Evolutionary conservation across 2,113 vertebrate genomes (phyloP).

Genomic region (Sprattus sprattus): DNA sequence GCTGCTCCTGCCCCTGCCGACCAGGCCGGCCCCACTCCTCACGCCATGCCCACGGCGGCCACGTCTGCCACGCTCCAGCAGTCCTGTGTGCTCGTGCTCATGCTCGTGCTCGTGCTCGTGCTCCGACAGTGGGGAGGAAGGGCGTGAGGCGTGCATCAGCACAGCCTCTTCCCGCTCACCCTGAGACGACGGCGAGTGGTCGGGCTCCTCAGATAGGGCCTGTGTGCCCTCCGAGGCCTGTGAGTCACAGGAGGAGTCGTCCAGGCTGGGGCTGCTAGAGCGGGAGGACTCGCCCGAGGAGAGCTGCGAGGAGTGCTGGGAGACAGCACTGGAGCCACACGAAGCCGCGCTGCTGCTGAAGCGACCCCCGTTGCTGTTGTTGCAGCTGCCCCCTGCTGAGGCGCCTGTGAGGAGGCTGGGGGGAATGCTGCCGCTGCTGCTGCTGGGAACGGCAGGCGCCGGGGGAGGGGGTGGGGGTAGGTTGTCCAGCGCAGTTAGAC

Average conservation of each 20-base stretch:
- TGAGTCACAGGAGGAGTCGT: conserved; percentile 92
- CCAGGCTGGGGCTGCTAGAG: conserved; percentile 92
- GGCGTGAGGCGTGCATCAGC: conserved; percentile 72
- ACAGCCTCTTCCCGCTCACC: conserved; percentile 65
- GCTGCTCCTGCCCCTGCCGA: conserved; percentile 70
- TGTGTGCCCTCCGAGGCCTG: conserved; percentile 93
- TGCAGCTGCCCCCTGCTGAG: conserved; percentile 46
- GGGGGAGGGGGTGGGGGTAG: conserved; percentile 66
- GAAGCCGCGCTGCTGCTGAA: conserved; percentile 87
- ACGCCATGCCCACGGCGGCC: conserved; percentile 76
- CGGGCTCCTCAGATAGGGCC: conserved; percentile 80
- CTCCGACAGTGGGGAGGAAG: conserved; percentile 80
- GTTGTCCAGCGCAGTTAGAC: conserved; percentile 42
- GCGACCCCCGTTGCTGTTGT: conserved; percentile 78
- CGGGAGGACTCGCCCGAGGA: conserved; percentile 96
- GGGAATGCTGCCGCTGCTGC: conserved; percentile 41
- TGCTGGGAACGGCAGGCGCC: conserved; percentile 43
- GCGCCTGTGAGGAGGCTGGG: conserved; percentile 51
- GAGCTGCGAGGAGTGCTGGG: conserved; percentile 94
- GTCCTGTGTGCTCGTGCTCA: conserved; percentile 51
- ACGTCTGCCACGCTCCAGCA: conserved; percentile 69
- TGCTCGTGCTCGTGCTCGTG: conserved; percentile 66
- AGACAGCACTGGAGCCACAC: conserved; percentile 91
- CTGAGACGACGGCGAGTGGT: conserved; percentile 72
- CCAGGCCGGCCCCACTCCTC: conserved; percentile 56